A percentile compares a stretch with the other conserved stretches of the same genome.
Conservation (phyloP, 2,113 vertebrate genomes). For the Castor canadensis region DNA sequence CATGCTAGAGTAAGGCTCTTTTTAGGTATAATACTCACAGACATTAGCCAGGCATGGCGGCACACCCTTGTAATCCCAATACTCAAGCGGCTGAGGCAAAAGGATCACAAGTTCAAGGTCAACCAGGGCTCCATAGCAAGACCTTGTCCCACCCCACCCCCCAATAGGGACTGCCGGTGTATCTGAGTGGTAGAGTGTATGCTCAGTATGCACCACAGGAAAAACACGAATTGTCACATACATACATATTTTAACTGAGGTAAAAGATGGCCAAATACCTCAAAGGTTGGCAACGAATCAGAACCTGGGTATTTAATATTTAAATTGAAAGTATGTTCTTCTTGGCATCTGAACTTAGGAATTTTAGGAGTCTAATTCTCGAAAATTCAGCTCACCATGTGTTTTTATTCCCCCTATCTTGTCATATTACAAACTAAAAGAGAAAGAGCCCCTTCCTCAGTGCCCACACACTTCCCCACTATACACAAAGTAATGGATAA, state of each 20-base stretch:
- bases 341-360: neutral
- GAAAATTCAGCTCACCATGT: neutral
- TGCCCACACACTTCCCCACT: neutral
- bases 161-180: neutral
- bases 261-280: conserved; percentile 24
- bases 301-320: neutral
- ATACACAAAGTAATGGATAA: neutral
- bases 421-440: conserved; percentile 34
- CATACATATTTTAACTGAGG: neutral
- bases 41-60: neutral
- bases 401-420: neutral
- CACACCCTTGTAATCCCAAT: neutral
- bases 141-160: neutral
- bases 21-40: neutral
- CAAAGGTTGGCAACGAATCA: neutral
- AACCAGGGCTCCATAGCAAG: neutral
- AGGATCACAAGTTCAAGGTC: neutral
- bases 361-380: neutral
- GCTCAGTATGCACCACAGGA: neutral
- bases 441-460: neutral
- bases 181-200: neutral
- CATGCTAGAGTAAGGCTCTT: neutral
- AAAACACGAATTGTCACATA: neutral
- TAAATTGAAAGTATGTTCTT: neutral
- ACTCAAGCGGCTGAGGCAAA: neutral